Conservation (phyloP, 2,797 vertebrate genomes). For the Merluccius polli region DNA sequence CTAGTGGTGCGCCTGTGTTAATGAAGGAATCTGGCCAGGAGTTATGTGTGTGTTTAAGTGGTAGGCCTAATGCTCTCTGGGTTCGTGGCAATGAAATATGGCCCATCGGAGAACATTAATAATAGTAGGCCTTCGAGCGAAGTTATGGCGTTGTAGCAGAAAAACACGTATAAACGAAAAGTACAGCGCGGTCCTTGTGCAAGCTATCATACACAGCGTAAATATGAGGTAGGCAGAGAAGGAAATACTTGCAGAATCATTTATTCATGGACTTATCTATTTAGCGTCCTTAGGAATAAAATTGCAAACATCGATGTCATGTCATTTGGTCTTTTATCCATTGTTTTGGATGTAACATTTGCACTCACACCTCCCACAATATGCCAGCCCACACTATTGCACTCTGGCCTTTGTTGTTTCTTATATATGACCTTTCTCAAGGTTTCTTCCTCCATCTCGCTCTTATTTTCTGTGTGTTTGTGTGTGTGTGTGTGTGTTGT, state of each 20-base stretch:
- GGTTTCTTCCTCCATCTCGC: neutral
- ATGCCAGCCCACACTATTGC: neutral
- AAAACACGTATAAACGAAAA: slow-evolving; percentile 14
- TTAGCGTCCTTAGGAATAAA: neutral
- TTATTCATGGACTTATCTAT: neutral
- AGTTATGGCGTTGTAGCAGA: neutral
- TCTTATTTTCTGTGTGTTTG: neutral
- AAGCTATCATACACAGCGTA: slow-evolving; percentile 16
- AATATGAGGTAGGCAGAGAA: slow-evolving; percentile 23
- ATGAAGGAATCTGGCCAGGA: neutral
- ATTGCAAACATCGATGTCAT: neutral
- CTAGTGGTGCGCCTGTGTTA: neutral
- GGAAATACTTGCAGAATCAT: slow-evolving; percentile 3
- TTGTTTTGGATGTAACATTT: neutral
- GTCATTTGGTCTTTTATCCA: neutral
- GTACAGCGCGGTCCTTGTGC: slow-evolving; percentile 24
- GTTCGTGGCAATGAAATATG: neutral
- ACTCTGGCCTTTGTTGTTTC: neutral
- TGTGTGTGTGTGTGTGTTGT: neutral
- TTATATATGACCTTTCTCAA: neutral
- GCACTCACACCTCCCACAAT: neutral
- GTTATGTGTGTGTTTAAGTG: neutral
- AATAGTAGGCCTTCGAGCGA: neutral
- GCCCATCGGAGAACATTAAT: neutral
- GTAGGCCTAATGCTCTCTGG: neutral